phyloP scores from a whole-genome alignment of 1,140 invertebrate genomes.

The Atta colombica region DNA sequence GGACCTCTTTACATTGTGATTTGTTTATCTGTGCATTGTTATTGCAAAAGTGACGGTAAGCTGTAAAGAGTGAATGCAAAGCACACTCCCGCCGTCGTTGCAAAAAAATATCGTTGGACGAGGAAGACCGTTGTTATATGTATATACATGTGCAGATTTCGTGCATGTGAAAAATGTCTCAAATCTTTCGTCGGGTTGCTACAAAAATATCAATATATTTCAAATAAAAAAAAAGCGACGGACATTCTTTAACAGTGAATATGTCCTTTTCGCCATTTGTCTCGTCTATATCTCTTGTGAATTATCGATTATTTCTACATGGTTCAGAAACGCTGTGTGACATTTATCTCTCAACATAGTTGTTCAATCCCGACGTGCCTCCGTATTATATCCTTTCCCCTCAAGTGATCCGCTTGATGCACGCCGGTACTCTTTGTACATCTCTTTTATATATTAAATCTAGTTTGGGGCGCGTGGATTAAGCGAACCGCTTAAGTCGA shows the following conservation, averaged over 20 bases:
- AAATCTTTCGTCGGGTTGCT: slow-evolving; percentile 41
- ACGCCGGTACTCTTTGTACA: slow-evolving; percentile 47
- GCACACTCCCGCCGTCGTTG: slow-evolving; percentile 44
- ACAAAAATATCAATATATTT: slow-evolving; percentile 62
- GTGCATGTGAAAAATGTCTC: slow-evolving; percentile 18
- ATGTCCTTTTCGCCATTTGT: slow-evolving; percentile 15
- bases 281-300: slow-evolving; percentile 1
- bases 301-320: slow-evolving; percentile 44
- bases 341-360: slow-evolving; percentile 47
- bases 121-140: slow-evolving; percentile 67
- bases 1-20: slow-evolving; percentile 22
- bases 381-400: slow-evolving; percentile 11
- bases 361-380: slow-evolving; percentile 49
- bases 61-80: slow-evolving; percentile 43
- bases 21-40: slow-evolving; percentile 11
- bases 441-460: slow-evolving; percentile 42
- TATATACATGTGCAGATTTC: slow-evolving; percentile 60
- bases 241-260: slow-evolving; percentile 8
- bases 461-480: neutral
- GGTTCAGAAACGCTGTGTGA: slow-evolving; percentile 37
- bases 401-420: slow-evolving; percentile 35
- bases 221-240: slow-evolving; percentile 43
- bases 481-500: neutral
- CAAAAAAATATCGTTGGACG: slow-evolving; percentile 62
- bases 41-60: slow-evolving; percentile 38